phyloP scores from a whole-genome alignment of 2,797 vertebrate species.

The Sebastes hubbsi region DNA sequence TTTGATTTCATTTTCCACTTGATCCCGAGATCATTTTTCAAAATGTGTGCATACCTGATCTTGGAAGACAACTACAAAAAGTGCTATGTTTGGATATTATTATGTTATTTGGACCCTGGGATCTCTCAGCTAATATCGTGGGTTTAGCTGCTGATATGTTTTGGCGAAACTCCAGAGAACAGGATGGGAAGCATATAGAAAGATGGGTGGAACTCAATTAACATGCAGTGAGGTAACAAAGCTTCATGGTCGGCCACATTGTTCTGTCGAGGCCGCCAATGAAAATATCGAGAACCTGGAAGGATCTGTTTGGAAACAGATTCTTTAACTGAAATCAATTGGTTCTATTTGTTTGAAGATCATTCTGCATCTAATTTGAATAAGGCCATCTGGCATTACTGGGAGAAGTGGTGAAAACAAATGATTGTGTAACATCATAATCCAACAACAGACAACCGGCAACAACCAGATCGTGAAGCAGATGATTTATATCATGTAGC shows the following conservation, averaged over 20 bases:
- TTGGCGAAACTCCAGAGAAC: not conserved
- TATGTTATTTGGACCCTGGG: not conserved
- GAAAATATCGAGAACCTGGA: not conserved
- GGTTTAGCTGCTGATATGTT: not conserved
- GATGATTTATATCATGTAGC: not conserved
- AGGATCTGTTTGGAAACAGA: not conserved
- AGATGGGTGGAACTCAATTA: not conserved
- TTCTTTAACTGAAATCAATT: too few species aligned
- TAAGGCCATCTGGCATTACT: not conserved
- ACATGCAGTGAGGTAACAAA: not conserved
- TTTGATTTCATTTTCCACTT: slow-evolving; percentile 13
- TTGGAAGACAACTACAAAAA: not conserved
- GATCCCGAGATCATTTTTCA: not conserved
- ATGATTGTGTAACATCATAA: too few species aligned
- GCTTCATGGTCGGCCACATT: not conserved
- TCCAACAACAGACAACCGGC: not conserved
- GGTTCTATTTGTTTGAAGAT: not conserved
- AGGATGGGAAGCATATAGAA: not conserved
- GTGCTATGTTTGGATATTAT: not conserved
- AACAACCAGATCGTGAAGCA: not conserved
- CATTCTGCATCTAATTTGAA: not conserved
- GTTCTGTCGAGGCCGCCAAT: not conserved
- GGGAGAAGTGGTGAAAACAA: not conserved
- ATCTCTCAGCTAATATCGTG: not conserved
- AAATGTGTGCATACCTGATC: not conserved